Conservation (phyloP, 1,140 invertebrate species). For the Drosophila subobscura region DNA sequence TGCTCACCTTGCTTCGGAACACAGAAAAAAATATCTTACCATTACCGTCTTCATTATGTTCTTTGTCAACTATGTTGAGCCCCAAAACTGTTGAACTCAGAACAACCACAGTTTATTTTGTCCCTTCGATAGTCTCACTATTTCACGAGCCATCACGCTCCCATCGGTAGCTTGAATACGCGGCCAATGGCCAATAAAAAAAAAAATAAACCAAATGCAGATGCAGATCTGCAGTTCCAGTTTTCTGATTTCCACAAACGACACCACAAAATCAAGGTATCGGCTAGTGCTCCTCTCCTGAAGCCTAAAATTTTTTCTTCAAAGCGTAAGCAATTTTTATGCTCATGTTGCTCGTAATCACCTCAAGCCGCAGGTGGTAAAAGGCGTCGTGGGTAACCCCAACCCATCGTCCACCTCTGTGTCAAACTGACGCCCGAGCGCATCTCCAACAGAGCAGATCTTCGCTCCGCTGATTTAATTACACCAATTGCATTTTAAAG, state of each 20-base stretch:
- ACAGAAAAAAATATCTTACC: no score
- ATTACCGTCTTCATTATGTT: background rate
- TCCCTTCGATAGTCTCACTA: background rate
- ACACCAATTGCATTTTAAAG: conserved; percentile 81
- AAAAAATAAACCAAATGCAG: conserved; percentile 8
- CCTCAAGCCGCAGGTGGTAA: conserved; percentile 81
- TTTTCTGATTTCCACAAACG: conserved; percentile 61
- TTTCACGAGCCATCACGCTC: conserved; percentile 17
- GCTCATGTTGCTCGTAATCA: conserved; percentile 82
- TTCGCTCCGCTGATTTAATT: conserved; percentile 67
- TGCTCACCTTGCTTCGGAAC: background rate
- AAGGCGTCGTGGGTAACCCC: conserved; percentile 42
- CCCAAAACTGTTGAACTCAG: no score
- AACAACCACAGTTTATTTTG: no score
- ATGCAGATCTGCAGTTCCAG: conserved; percentile 23
- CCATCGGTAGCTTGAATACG: conserved; percentile 9
- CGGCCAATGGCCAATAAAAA: background rate
- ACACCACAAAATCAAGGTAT: conserved; percentile 36
- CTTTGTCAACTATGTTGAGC: background rate
- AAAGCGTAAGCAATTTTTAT: conserved; percentile 77
- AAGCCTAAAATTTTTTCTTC: conserved; percentile 52
- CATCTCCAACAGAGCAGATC: conserved; percentile 47
- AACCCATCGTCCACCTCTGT: conserved; percentile 3
- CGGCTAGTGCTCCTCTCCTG: conserved; percentile 59
- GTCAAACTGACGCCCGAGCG: conserved; percentile 9